Conservation (phyloP, 1,140 invertebrate species). For the Leptinotarsa texana region DNA sequence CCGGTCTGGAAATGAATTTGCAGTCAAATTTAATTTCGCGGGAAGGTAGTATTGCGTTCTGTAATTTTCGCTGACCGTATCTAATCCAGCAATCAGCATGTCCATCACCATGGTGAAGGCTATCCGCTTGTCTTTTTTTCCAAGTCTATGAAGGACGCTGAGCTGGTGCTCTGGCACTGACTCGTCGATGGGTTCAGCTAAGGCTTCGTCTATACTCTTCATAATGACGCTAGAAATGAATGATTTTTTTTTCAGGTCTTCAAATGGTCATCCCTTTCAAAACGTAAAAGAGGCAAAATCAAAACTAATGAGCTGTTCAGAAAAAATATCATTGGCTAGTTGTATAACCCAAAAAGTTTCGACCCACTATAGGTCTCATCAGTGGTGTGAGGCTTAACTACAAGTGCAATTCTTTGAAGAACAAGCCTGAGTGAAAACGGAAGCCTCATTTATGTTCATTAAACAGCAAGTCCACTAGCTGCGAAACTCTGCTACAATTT, state of each 20-base stretch:
- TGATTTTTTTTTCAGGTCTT: neutral
- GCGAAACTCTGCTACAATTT: neutral
- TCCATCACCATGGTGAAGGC: slow-evolving; percentile 71
- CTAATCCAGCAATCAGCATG: slow-evolving; percentile 75
- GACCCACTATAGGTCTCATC: too few species aligned
- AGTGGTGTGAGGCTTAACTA: too few species aligned
- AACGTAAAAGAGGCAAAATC: too few species aligned
- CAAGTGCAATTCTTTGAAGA: neutral
- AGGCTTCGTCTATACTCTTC: slow-evolving; percentile 53
- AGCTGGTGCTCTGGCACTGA: slow-evolving; percentile 47
- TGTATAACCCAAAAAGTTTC: too few species aligned
- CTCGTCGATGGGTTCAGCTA: slow-evolving; percentile 49
- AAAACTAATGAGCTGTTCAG: too few species aligned
- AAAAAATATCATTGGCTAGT: too few species aligned
- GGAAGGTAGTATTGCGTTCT: neutral
- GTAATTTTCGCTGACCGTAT: slow-evolving; percentile 63
- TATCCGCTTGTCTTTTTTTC: slow-evolving; percentile 59
- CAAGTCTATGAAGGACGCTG: slow-evolving; percentile 62
- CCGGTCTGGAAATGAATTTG: slow-evolving; percentile 42
- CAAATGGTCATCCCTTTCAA: too few species aligned
- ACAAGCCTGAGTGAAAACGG: neutral
- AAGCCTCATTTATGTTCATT: neutral
- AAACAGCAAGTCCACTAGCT: neutral
- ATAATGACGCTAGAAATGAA: neutral
- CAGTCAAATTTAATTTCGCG: neutral